Base-by-base conservation (phyloP, 1,140 invertebrate species). In the Chlorops oryzae region DNA sequence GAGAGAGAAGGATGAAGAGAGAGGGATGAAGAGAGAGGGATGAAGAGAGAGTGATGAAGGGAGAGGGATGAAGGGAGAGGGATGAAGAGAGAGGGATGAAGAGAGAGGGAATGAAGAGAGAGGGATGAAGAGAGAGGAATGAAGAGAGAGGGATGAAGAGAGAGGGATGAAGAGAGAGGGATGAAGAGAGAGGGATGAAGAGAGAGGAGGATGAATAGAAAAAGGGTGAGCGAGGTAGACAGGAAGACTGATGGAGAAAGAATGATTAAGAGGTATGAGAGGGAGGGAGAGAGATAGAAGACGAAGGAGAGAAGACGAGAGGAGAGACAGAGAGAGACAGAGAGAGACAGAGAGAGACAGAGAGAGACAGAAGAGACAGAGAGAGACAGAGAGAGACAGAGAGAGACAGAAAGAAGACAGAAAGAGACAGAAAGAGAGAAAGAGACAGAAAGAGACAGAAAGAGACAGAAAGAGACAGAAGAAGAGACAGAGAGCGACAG, bases 401-500 rank as follows among this genome's bases (percentile, higher is more conserved):
- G 39, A 7, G 18, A 41, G 18, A 41, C 20, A 49, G 47, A 48
- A 35, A 43, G 40, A n/a, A n/a, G n/a, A n/a, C n/a, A n/a, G n/a
- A n/a, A n/a, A n/a, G n/a, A n/a, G n/a, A n/a, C n/a, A n/a, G 5
- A 12, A 42, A 54, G 42, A 28, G 39, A 50, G 47, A 51, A 43
- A 44, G 10, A 1, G 23, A 34, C 24, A 21, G 41, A 51, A 21
- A 32, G 2, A n/a, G 22, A 42, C 10, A 18, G 5, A 22, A 21
- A 34, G 15, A 10, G 17, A 3, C 24, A 47, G 23, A 21, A 40
- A 57, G 27, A 57, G 41, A 24, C 23, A 15, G 21, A n/a, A 55
- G 28, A 47, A 52, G 47, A 57, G 38, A 15, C 1, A 32, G 23
- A 35, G 21, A 15, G 21, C 22, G 7, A 17, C 22, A 3, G 10